Base-by-base conservation (phyloP, 2,797 vertebrate species). In the Coracias cyanogaster region DNA sequence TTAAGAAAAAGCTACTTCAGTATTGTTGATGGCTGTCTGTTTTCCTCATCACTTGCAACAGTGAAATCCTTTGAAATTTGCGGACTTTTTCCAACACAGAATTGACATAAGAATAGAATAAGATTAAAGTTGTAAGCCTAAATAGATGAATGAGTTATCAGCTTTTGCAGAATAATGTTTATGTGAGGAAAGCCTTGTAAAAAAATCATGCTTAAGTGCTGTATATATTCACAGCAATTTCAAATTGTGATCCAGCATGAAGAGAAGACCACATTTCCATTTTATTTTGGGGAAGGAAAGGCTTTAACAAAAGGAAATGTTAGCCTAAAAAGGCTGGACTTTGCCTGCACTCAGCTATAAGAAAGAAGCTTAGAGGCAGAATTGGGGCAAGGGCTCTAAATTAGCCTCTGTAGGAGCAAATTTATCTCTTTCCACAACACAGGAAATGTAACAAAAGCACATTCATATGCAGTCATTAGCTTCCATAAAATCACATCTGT, bases 51-150 rank as follows among this genome's bases (percentile, higher is more conserved):
- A 0, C 55, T 84, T 95, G 41, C 26, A 48, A 39, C 8, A 70
- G 33, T 49, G 39, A 87, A 95, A 73, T 66, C 43, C 71, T 76
- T 89, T 86, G 64, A 85, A 89, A 95, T 17, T 33, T 16, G 28
- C 85, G 67, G 62, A 77, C 43, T 92, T 94, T 94, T 92, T 96
- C 62, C 67, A 67, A 55, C 22, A 64, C 33, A 28, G 46, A 77
- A 67, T 58, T 91, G 74, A 48, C 41, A 16, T 73, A 82, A 84
- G 26, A 92, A 80, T n/a, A 67, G 81, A 92, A 55, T 66, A 52
- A 84, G 69, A 95, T 95, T 93, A 77, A 79, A 89, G 29, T 71
- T 89, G 80, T 95, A 93, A 94, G 57, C 37, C 37, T 89, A 70
- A 89, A 26, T 71, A 94, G 31, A 82, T 85, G 52, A 69, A 82